Percentiles rank a stretch among this genome's conserved stretches.
phyloP scores from a whole-genome alignment of 2,797 vertebrate genomes.

The Enteromius viviparus region DNA sequence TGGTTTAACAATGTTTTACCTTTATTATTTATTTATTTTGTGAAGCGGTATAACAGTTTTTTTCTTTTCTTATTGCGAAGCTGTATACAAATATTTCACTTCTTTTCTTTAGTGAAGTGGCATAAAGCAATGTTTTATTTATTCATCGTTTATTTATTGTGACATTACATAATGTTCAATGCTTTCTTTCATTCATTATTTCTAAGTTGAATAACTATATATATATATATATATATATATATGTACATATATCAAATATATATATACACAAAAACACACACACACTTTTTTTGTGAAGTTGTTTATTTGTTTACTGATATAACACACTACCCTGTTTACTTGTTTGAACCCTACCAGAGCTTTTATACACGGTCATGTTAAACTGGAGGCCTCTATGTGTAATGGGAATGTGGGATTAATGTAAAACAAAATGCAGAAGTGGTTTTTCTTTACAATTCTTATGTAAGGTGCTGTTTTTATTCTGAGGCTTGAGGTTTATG shows the following conservation, averaged over 20 bases:
- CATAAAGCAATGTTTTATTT: not conserved
- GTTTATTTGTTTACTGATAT: not conserved
- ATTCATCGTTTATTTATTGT: not conserved
- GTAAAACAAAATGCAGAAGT: slow-evolving; percentile 26
- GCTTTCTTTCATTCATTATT: not conserved
- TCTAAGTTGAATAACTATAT: too few species aligned
- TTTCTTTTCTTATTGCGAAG: not conserved
- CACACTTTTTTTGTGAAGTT: not conserved
- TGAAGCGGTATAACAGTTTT: not conserved
- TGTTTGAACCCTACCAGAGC: not conserved
- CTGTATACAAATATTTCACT: not conserved
- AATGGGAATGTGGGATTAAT: slow-evolving; percentile 6
- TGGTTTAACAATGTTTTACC: not conserved
- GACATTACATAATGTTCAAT: not conserved
- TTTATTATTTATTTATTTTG: not conserved
- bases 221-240: too few species aligned
- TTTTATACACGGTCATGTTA: not conserved
- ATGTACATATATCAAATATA: too few species aligned
- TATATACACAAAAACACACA: too few species aligned
- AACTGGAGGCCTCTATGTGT: not conserved
- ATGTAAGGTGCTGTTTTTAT: slow-evolving; percentile 37
- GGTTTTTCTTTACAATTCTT: slow-evolving; percentile 17
- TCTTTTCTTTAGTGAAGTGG: not conserved
- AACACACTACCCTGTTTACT: not conserved
- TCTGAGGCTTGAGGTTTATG: slow-evolving; percentile 44